Evolutionary conservation across 2,797 vertebrate species (phyloP).

Genomic region (Sciurus carolinensis): DNA sequence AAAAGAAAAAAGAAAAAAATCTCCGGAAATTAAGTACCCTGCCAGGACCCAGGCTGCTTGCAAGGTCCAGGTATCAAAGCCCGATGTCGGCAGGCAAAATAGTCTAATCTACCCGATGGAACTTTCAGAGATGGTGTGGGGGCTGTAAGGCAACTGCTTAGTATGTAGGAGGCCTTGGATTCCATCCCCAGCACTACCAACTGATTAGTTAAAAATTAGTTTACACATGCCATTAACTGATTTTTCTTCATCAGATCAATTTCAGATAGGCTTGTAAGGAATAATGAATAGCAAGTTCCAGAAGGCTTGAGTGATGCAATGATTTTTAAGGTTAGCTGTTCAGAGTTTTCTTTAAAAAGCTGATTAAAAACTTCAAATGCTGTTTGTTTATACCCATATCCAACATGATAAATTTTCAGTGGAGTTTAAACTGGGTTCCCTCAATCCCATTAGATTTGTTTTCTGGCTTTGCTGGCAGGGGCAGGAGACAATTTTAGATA

Average conservation of each 20-base stretch:
- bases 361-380: neutral
- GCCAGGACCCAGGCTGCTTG: neutral
- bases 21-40: neutral
- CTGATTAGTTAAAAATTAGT: neutral
- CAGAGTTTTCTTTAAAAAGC: slow-evolving; percentile 46
- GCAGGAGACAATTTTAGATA: slow-evolving; percentile 32
- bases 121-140: neutral
- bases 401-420: slow-evolving; percentile 15
- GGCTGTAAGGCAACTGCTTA: neutral
- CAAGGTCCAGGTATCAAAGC: neutral
- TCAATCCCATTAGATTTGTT: slow-evolving; percentile 12
- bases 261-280: slow-evolving; percentile 21
- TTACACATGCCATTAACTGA: slow-evolving; percentile 32
- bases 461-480: slow-evolving; percentile 30
- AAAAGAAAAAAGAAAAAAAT: neutral
- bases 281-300: neutral
- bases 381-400: slow-evolving; percentile 27
- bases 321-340: slow-evolving; percentile 26
- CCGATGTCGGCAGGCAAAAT: neutral
- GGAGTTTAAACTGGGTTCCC: neutral
- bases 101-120: neutral
- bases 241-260: slow-evolving; percentile 2
- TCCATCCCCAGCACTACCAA: neutral
- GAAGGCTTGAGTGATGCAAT: neutral
- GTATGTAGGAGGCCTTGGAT: neutral